Conservation (phyloP, 2,888 invertebrate species). For the Mantis religiosa region DNA sequence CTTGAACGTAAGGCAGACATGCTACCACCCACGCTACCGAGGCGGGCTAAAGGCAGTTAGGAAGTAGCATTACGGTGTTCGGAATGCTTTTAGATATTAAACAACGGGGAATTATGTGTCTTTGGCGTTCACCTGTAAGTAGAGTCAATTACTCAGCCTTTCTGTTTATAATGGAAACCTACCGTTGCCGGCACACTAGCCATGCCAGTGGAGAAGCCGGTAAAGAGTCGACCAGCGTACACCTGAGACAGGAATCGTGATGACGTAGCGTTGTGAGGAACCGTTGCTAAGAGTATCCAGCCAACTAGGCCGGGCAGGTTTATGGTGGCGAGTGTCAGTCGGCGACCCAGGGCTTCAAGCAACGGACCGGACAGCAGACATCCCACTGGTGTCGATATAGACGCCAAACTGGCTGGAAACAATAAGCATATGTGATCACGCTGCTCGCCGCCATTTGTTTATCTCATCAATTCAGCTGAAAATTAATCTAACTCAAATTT, state of each 20-base stretch:
- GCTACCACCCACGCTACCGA: too few species aligned
- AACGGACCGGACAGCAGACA: constrained; percentile 50
- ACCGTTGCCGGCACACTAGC: constrained; percentile 50
- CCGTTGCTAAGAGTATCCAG: constrained; percentile 49
- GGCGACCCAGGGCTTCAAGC: constrained; percentile 52
- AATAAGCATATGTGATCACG: background rate
- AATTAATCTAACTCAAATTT: too few species aligned
- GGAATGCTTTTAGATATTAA: too few species aligned
- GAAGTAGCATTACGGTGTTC: too few species aligned
- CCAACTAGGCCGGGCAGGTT: constrained; percentile 50
- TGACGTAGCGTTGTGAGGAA: constrained; percentile 35
- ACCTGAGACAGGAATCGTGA: constrained; percentile 33
- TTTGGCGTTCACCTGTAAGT: too few species aligned
- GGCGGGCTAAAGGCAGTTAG: too few species aligned
- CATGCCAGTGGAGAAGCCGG: constrained; percentile 52
- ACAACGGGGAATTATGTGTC: too few species aligned
- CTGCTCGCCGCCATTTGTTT: too few species aligned
- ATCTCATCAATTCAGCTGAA: too few species aligned
- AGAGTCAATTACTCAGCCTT: too few species aligned
- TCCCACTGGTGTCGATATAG: constrained; percentile 53
- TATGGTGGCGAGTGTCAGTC: constrained; percentile 46
- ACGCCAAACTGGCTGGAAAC: constrained; percentile 51
- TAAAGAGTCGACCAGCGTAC: constrained; percentile 38
- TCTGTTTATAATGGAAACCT: background rate
- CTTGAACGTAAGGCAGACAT: too few species aligned